Percentiles rank a stretch among this genome's conserved stretches.
Evolutionary conservation across 2,113 vertebrate species (phyloP).

Genomic region (Collichthys lucidus): DNA sequence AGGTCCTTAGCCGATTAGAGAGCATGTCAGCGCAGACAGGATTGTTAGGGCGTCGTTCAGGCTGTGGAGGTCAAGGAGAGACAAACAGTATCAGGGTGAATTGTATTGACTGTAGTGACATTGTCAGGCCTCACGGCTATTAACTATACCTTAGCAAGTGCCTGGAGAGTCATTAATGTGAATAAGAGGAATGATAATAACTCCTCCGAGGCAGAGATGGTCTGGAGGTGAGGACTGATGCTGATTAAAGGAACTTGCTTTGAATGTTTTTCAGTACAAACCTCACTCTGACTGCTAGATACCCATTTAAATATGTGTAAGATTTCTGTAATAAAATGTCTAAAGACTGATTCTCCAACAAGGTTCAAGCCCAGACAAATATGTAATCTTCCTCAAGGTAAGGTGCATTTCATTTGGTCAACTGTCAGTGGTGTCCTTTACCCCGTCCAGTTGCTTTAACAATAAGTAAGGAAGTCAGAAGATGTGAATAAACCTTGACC

Average conservation of each 20-base stretch:
- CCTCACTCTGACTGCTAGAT: neutral
- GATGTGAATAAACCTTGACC: too few relatives aligned
- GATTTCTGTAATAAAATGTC: too few relatives aligned
- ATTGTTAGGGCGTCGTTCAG: neutral
- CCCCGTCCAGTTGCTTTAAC: too few relatives aligned
- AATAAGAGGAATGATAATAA: neutral
- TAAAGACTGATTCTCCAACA: too few relatives aligned
- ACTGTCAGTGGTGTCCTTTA: too few relatives aligned
- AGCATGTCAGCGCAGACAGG: conserved; percentile 8
- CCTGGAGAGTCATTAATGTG: neutral
- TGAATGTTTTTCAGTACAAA: neutral
- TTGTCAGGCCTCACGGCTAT: neutral
- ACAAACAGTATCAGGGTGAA: conserved; percentile 1
- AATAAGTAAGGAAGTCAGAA: too few relatives aligned
- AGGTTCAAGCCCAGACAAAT: too few relatives aligned
- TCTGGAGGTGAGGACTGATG: neutral
- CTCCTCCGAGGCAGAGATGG: neutral
- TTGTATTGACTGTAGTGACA: neutral
- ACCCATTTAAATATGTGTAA: too few relatives aligned
- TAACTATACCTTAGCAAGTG: neutral
- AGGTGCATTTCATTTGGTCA: too few relatives aligned
- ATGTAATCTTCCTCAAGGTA: too few relatives aligned
- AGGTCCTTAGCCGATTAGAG: conserved; percentile 52
- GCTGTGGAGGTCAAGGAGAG: conserved; percentile 13
- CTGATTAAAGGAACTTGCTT: neutral